A percentile compares a stretch with the other conserved stretches of the same genome.
Conservation (phyloP, 1,140 invertebrate genomes). For the Pemphigus obesinymphae region DNA sequence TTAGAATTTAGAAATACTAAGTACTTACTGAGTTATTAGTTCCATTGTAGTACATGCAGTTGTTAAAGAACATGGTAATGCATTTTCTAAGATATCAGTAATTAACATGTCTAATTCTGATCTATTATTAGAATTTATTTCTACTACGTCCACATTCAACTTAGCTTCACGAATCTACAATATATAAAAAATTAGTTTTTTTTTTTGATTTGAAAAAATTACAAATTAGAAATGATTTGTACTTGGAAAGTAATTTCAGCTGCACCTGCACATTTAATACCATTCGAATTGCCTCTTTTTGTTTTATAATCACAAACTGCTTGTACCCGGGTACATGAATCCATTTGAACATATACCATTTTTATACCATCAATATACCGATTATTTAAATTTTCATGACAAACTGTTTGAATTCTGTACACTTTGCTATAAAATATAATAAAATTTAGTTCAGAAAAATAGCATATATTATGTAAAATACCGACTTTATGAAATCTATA, state of each 20-base stretch:
- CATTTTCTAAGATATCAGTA: background rate
- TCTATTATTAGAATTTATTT: conserved; percentile 29
- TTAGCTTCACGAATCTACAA: conserved; percentile 29
- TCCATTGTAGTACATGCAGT: background rate
- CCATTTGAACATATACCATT: conserved; percentile 14
- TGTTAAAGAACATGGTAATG: conserved; percentile 9
- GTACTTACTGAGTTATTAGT: conserved; percentile 12
- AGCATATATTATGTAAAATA: background rate
- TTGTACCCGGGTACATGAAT: conserved; percentile 16
- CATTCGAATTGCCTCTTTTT: background rate
- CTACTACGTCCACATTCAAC: conserved; percentile 20
- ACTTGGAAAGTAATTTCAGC: conserved; percentile 34
- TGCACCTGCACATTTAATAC: conserved; percentile 21
- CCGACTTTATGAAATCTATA: conserved; percentile 1
- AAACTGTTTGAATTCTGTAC: conserved; percentile 7
- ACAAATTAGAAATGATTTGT: background rate
- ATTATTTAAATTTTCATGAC: conserved; percentile 10
- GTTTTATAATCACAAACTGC: conserved; percentile 29
- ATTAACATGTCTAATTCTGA: conserved; percentile 13
- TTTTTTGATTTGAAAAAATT: background rate
- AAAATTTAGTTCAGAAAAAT: background rate
- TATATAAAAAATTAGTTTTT: background rate
- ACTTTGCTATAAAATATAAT: background rate
- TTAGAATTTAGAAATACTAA: background rate
- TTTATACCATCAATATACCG: conserved; percentile 28